A percentile compares a stretch with the other conserved stretches of the same genome.
These are phyloP conservation scores for Bursaphelenchus mucronatus DNA, from an alignment of 1,140 invertebrate species.

Conservation along the genomic window DNA sequence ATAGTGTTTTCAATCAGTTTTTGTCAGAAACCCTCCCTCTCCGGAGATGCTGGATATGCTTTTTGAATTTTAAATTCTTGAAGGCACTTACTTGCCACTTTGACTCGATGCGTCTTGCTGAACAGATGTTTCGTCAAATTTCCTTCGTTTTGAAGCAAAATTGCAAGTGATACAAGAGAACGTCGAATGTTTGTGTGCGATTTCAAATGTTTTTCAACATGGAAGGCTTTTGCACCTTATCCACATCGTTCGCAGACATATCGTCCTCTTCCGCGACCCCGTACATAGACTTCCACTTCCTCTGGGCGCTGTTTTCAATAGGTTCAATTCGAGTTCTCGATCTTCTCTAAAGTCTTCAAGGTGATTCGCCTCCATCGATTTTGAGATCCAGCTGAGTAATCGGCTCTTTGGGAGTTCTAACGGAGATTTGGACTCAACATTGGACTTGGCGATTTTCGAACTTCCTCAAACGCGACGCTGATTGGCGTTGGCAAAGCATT, in stretches of 20 bases:
- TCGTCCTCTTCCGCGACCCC: slow-evolving; percentile 83
- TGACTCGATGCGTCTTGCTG: slow-evolving; percentile 89
- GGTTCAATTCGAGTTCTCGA: slow-evolving; percentile 2
- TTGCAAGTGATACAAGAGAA: slow-evolving; percentile 88
- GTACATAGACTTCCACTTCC: slow-evolving; percentile 77
- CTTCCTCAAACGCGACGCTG: too few relatives aligned
- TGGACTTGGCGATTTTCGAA: background rate
- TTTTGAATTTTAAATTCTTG: slow-evolving; percentile 5
- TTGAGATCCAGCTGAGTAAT: too few relatives aligned
- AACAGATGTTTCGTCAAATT: slow-evolving; percentile 98
- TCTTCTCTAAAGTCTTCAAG: background rate
- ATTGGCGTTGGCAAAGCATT: too few relatives aligned
- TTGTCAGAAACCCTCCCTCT: background rate
- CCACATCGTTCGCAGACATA: slow-evolving; percentile 96
- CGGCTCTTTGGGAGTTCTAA: too few relatives aligned
- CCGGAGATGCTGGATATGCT: background rate
- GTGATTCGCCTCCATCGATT: too few relatives aligned
- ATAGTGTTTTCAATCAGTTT: too few relatives aligned
- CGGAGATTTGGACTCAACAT: slow-evolving; percentile 3
- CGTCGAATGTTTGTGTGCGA: slow-evolving; percentile 89
- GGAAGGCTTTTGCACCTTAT: slow-evolving; percentile 97
- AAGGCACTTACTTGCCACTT: slow-evolving; percentile 13
- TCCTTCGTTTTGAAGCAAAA: slow-evolving; percentile 84
- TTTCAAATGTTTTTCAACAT: slow-evolving; percentile 96
- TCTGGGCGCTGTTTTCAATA: slow-evolving; percentile 14